phyloP scores from a whole-genome alignment of 2,113 vertebrate species.

The Phaethon lepturus region DNA sequence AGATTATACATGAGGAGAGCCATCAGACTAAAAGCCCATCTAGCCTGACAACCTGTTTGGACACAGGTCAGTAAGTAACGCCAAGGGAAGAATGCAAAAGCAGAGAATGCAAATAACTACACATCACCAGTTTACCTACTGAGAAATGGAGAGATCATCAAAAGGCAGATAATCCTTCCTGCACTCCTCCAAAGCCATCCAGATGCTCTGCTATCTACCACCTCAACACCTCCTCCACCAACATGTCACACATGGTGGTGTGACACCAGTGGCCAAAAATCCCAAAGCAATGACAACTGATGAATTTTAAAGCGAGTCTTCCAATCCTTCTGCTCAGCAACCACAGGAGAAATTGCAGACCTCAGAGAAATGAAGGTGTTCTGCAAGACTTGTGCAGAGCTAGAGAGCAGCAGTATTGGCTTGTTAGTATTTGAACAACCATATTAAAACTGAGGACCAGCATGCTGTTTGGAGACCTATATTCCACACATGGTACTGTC shows the following conservation, averaged over 20 bases:
- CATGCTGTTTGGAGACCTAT: background rate
- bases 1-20: background rate
- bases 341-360: background rate
- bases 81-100: background rate
- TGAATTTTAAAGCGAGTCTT: background rate
- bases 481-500: background rate
- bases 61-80: background rate
- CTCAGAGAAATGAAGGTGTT: background rate
- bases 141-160: background rate
- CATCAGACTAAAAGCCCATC: background rate
- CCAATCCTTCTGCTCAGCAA: background rate
- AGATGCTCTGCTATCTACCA: background rate
- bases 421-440: background rate
- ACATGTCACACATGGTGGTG: background rate
- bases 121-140: background rate
- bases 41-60: background rate
- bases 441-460: background rate
- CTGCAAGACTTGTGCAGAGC: background rate
- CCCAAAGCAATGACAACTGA: background rate
- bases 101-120: background rate
- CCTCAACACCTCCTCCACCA: constrained; percentile 40
- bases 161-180: background rate
- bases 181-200: background rate
- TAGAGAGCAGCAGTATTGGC: background rate
- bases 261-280: background rate